Base-by-base conservation (phyloP, 2,113 vertebrate species). In the Turnix velox region DNA sequence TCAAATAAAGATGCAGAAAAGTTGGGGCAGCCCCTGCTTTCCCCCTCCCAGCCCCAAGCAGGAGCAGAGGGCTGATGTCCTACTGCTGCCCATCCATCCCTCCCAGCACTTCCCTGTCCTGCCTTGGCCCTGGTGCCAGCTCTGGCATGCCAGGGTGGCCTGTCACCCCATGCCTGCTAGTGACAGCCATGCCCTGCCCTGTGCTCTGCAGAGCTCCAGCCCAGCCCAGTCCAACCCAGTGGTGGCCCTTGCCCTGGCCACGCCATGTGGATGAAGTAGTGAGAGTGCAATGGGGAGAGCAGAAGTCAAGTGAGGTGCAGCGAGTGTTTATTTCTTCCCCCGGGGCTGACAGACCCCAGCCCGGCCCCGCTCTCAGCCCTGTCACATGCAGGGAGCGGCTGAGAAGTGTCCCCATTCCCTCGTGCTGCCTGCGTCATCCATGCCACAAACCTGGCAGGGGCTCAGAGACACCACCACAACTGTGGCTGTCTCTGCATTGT, bases 1-100 rank as follows among this genome's bases (percentile, higher is more conserved):
- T 97, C 97, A 96, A 97, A 97, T 97, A 97, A 97, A 97, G 93
- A 94, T 89, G 84, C 65, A 4, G 63, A 95, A 97, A 87, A 81
- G 74, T 31, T 79, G 14, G 18, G 33, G 61, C 71, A 82, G 84
- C 45, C 35, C 31, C 62, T 73, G 9, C 1, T 81, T 54, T 69
- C 8, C 12, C 14, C 7, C 6, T 3, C 18, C 10, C 8, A 7
- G 5, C 39, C 45, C 43, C 2, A 10, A 28, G 8, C 39, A 42
- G 62, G 31, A 73, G 27, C 63, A 39, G 61, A 55, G 18, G 22
- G 18, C 6, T 12, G 8, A 12, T 43, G 33, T 42, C 33, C n/a
- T 9, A 8, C 31, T 68, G 52, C 16, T 57, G 31, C 31, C 37
- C 39, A 33, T 46, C 28, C 22, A 8, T 54, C 52, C 39, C 55